Conservation (phyloP, 2,797 vertebrate genomes). For the Brachyalestes nurse region DNA sequence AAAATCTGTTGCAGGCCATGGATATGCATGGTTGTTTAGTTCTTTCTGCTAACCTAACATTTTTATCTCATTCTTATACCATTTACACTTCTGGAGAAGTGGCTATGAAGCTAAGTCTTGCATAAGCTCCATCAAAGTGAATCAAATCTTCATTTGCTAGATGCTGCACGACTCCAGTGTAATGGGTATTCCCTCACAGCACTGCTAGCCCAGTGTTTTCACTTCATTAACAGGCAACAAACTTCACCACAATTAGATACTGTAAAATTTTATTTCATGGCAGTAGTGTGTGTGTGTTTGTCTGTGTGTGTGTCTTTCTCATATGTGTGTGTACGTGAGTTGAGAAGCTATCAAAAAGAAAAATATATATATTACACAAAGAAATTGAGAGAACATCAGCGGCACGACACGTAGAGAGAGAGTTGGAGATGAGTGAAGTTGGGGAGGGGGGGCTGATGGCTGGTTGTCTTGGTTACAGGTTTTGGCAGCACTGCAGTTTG, state of each 20-base stretch:
- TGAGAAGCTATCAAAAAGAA: slow-evolving; percentile 80
- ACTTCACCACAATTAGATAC: slow-evolving; percentile 60
- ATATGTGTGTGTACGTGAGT: slow-evolving; percentile 72
- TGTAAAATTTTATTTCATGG: slow-evolving; percentile 83
- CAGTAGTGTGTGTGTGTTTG: slow-evolving; percentile 69
- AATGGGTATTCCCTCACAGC: not conserved
- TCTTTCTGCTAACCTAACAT: not conserved
- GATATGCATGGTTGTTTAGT: no score
- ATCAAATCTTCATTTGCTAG: slow-evolving; percentile 18
- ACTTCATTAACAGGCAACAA: slow-evolving; percentile 15
- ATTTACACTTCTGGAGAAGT: not conserved
- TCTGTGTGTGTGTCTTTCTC: not conserved
- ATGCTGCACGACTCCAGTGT: not conserved
- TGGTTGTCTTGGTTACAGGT: slow-evolving; percentile 85
- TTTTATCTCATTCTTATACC: no score
- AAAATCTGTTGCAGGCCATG: not conserved
- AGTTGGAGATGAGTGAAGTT: slow-evolving; percentile 61
- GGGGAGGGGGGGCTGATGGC: slow-evolving; percentile 53
- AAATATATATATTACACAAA: slow-evolving; percentile 79
- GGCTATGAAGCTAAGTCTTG: not conserved
- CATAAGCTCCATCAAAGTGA: slow-evolving; percentile 13
- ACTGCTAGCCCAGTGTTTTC: not conserved
- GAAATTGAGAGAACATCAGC: slow-evolving; percentile 70
- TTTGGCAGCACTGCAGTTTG: slow-evolving; percentile 98
- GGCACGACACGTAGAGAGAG: slow-evolving; percentile 73